Evolutionary conservation across 2,888 invertebrate genomes (phyloP), one percentile per base, ranked within the genome.

Genomic region (Campoletis raptor): DNA sequence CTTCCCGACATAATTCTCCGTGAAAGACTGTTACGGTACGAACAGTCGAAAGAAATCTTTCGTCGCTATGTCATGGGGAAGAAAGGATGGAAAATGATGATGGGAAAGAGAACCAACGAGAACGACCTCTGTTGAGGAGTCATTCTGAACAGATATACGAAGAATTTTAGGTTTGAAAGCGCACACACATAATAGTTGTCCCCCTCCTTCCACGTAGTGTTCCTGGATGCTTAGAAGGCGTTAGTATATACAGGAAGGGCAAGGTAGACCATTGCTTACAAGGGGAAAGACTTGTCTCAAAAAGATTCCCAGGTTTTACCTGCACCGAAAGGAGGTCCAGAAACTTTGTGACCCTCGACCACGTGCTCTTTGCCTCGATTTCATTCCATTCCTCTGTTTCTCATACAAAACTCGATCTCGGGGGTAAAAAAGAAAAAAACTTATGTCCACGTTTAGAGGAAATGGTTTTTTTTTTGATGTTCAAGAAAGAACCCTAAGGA

Each of bases 91-190:
- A 30, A 64, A 74, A 74, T 36, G 40, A 15, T 21, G 42, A 18
- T n/a, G 21, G 36, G 9, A n/a, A 37, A 93, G 91, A 93, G 93
- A 93, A 48, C 54, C 72, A 42, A 37, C 37, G 37, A 76, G 24
- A 40, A 18, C 2, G 57, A 79, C 24, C 30, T 57, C 40, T 24
- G 70, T n/a, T 30, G 54, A 54, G 57, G 42, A 83, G 89, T 85
- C 86, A 88, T 80, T 84, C 89, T 91, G 91, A 92, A 93, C 90
- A 90, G 91, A 90, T 7, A 30, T 91, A 93, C 91, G 91, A 92
- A 91, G 92, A 92, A 92, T 93, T 93, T 89, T 84, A 88, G 88
- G 85, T 89, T 83, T 83, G 78, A 73, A 85, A 77, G 21, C 18
- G 42, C 78, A 18, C 82, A 74, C 61, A 80, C 66, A 78, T 82